Evolutionary conservation across 1,140 invertebrate species (phyloP), one percentile per base, ranked within the genome.

Genomic region (Danaus melanippus): DNA sequence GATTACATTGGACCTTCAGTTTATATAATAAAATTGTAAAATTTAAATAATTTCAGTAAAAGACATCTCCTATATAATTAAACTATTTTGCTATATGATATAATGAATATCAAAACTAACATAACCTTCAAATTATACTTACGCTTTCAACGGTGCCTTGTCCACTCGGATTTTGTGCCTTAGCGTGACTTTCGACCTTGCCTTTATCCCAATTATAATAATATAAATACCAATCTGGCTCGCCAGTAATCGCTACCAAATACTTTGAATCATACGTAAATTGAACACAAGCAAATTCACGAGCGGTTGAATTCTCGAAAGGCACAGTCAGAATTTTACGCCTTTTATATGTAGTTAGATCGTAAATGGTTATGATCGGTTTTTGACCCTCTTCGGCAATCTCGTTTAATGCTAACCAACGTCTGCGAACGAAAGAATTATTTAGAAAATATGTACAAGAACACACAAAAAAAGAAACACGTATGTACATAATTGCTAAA

Each of bases 171-270:
- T 90, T 92, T 62, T 91, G 89, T 45, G 93, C 89, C 79, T 93
- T 93, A 1, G 90, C 89, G 49, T 90, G 90, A 50, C 92, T 94
- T 67, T 95, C 92, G 1, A 96, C 88, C 81, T 94, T 94, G 1
- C 92, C 92, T 77, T 93, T 95, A 65, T 96, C 94, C 92, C 93
- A 95, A 69, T 93, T 93, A 79, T 93, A 97, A 74, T 92, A 93
- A 50, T 95, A 89, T 75, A 96, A 88, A 15, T 89, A 92, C 89
- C 92, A 96, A 69, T 96, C 94, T 0, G 94, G 93, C 61, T 92
- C 91, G 9, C 93, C 93, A 0, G 92, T 93, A 32, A 96, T 90
- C 0, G 92, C 92, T 17, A 93, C 91, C 10, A 97, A 76, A 72
- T 93, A 92, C 76, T 93, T 93, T 10, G 90, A 93, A 68, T 96